Evolutionary conservation across 2,113 vertebrate species (phyloP).

Genomic region (Deroptyus accipitrinus): DNA sequence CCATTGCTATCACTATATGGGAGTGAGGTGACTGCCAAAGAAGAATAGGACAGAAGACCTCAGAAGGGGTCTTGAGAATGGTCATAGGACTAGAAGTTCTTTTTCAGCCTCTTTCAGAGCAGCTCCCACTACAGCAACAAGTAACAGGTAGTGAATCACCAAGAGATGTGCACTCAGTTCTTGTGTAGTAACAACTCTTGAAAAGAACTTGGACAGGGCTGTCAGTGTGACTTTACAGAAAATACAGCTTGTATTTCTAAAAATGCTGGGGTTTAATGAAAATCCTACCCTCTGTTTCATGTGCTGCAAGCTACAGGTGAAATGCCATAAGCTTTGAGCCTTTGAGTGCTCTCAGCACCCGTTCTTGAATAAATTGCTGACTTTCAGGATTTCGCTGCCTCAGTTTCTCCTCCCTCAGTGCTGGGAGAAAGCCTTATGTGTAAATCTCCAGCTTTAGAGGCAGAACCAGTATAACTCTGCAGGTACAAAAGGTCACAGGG

Average conservation of each 20-base stretch:
- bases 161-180: neutral
- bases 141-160: neutral
- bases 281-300: slow-evolving; percentile 16
- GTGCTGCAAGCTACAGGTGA: neutral
- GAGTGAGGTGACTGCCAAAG: neutral
- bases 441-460: neutral
- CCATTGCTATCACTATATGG: neutral
- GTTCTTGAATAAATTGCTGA: neutral
- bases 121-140: neutral
- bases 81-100: neutral
- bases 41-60: neutral
- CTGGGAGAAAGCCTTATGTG: neutral
- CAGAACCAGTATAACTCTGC: neutral
- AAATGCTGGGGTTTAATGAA: neutral
- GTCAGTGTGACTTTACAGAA: neutral
- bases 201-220: neutral
- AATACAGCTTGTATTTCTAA: neutral
- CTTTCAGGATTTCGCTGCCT: slow-evolving; percentile 32
- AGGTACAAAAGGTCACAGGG: slow-evolving; percentile 15
- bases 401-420: slow-evolving; percentile 15
- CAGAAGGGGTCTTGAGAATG: neutral
- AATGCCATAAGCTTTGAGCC: neutral
- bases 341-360: neutral
- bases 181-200: neutral
- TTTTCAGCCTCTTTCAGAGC: neutral